Evolutionary conservation across 2,888 invertebrate genomes (phyloP), one percentile per base, ranked within the genome.

Genomic region (Emmelina monodactyla): DNA sequence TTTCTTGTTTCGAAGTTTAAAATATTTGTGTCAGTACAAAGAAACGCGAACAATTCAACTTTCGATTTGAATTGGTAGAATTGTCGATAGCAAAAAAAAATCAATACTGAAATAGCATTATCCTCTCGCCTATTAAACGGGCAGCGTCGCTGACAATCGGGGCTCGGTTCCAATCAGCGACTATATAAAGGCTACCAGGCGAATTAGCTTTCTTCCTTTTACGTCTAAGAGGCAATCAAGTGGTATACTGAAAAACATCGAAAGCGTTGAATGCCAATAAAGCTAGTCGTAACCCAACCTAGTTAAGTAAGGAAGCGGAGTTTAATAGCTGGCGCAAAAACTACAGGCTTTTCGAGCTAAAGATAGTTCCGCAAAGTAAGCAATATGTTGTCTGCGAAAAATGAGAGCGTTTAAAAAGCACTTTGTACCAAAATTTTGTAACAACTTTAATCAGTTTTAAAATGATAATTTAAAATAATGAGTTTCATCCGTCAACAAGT

Each of bases 271-370:
- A 54, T 57, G 55, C 55, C 58, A 59, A 60, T 62, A 62, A 64
- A 61, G 51, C 55, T 57, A 55, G 56, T 51, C 50, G 62, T 62
- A 65, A 64, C 55, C 54, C 53, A 55, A 54, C 53, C 58, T 53
- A 56, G 49, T 58, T 61, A 46, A 47, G 51, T 48, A 54, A 47
- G 53, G 54, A 55, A 48, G 58, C 55, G 53, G 55, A 45, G 56
- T 57, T 56, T 68, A 68, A 69, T 68, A 58, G 62, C 59, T 61
- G 56, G 63, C 50, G 58, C 54, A 66, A 66, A 65, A 69, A 66
- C 63, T 58, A 51, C 51, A 54, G 25, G 25, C 11, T 10, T 25
- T 25, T 7, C 25, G 25, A 25, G 9, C 9, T 9, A 25, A 25
- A 25, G 25, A n/a, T 11, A 25, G 25, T 11, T 25, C 47, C 36